A percentile compares a stretch with the other conserved stretches of the same genome.
Conservation (phyloP, 2,888 invertebrate species). For the Parnassius smintheus region DNA sequence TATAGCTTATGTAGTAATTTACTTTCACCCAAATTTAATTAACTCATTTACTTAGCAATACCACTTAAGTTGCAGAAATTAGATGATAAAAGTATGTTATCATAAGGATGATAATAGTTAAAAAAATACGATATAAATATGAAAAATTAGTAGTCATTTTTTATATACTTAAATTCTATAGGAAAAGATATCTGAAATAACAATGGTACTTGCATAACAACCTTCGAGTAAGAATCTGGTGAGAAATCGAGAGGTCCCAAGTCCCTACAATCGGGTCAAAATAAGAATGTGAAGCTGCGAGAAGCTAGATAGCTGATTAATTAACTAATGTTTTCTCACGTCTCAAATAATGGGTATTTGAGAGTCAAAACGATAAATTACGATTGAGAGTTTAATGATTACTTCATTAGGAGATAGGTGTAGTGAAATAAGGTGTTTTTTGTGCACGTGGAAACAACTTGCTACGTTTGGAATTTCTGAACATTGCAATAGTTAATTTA, state of each 20-base stretch:
- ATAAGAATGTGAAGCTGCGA: slow-evolving; percentile 9
- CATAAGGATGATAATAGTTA: too few species aligned
- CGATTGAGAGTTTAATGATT: slow-evolving; percentile 8
- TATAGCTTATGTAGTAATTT: too few species aligned
- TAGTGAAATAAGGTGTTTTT: slow-evolving; percentile 14
- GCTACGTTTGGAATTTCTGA: too few species aligned
- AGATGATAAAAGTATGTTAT: too few species aligned
- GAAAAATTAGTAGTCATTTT: not conserved
- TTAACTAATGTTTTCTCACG: slow-evolving; percentile 13
- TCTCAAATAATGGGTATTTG: slow-evolving; percentile 12
- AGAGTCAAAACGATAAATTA: slow-evolving; percentile 15
- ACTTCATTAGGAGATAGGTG: slow-evolving; percentile 19
- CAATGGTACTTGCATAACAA: slow-evolving; percentile 9
- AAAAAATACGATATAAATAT: too few species aligned
- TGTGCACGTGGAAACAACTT: not conserved
- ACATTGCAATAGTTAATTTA: not conserved
- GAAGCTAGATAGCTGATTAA: slow-evolving; percentile 18
- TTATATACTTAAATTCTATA: not conserved
- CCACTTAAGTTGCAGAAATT: too few species aligned
- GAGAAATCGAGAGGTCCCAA: slow-evolving; percentile 17
- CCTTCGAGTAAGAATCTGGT: slow-evolving; percentile 5
- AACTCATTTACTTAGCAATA: too few species aligned
- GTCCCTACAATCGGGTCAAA: slow-evolving; percentile 16
- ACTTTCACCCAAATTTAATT: too few species aligned
- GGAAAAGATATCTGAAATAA: slow-evolving; percentile 11